Conservation (phyloP, 2,888 invertebrate species). For the Heliconius ethilla region DNA sequence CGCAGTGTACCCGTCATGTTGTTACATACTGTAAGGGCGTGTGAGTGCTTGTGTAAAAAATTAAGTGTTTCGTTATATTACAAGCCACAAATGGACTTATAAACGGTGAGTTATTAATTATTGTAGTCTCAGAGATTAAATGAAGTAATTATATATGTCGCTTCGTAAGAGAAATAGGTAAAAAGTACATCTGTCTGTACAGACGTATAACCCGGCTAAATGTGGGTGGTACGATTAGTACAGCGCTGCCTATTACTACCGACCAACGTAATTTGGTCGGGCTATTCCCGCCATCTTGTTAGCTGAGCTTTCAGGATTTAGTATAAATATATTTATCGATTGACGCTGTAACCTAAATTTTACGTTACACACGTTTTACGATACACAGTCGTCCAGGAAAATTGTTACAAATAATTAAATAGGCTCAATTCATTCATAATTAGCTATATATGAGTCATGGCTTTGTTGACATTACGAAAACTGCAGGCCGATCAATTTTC, state of each 20-base stretch:
- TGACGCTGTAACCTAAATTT: slow-evolving; percentile 74
- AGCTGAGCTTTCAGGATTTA: slow-evolving; percentile 75
- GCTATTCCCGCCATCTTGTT: slow-evolving; percentile 79
- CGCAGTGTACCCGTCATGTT: slow-evolving; percentile 80
- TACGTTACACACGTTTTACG: slow-evolving; percentile 53
- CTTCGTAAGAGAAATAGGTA: slow-evolving; percentile 66
- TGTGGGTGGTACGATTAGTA: slow-evolving; percentile 62
- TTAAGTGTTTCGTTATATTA: slow-evolving; percentile 78
- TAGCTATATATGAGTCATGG: slow-evolving; percentile 44
- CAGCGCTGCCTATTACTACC: slow-evolving; percentile 59
- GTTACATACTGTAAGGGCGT: slow-evolving; percentile 79
- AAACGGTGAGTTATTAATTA: slow-evolving; percentile 69
- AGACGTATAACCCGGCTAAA: slow-evolving; percentile 73
- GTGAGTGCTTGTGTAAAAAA: slow-evolving; percentile 80
- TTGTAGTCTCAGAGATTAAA: slow-evolving; percentile 50
- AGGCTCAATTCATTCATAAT: slow-evolving; percentile 43
- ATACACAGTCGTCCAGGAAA: slow-evolving; percentile 26
- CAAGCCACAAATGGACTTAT: slow-evolving; percentile 67
- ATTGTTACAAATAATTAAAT: slow-evolving; percentile 22
- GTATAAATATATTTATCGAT: slow-evolving; percentile 75
- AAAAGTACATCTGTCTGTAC: slow-evolving; percentile 76
- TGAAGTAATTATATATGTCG: slow-evolving; percentile 52
- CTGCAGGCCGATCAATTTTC: slow-evolving; percentile 30
- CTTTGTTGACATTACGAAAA: slow-evolving; percentile 66
- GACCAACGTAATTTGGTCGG: slow-evolving; percentile 57